These are phyloP conservation scores for Zygothrica quintamaculata DNA, from an alignment of 2,888 invertebrate genomes.

Conservation along the genomic window DNA sequence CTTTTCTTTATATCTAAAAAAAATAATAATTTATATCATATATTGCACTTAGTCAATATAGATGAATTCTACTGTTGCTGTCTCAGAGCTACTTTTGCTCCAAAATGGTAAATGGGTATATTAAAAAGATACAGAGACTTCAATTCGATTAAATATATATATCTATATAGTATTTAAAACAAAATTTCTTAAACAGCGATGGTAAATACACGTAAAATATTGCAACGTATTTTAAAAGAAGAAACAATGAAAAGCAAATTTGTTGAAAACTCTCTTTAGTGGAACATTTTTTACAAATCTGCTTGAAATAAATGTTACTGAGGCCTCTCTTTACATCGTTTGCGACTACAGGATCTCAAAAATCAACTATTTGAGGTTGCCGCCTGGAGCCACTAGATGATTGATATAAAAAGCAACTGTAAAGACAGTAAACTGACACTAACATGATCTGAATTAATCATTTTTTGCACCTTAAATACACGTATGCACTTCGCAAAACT, in stretches of 20 bases:
- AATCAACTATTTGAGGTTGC: slow-evolving; percentile 57
- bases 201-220: slow-evolving; percentile 80
- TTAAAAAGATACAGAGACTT: slow-evolving; percentile 64
- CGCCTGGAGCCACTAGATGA: slow-evolving; percentile 72
- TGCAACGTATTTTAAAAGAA: slow-evolving; percentile 40
- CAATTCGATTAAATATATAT: slow-evolving; percentile 18
- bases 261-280: slow-evolving; percentile 37
- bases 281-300: slow-evolving; percentile 57
- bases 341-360: slow-evolving; percentile 62
- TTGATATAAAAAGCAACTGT: slow-evolving; percentile 22
- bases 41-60: slow-evolving; percentile 25
- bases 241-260: slow-evolving; percentile 51
- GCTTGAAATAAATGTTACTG: slow-evolving; percentile 46
- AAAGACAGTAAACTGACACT: slow-evolving; percentile 39
- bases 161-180: slow-evolving; percentile 15
- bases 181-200: slow-evolving; percentile 66
- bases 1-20: slow-evolving; percentile 12
- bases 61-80: slow-evolving; percentile 61
- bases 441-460: slow-evolving; percentile 51
- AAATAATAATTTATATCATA: no score
- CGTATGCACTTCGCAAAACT: neutral
- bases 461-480: slow-evolving; percentile 18
- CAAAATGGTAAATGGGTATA: slow-evolving; percentile 48
- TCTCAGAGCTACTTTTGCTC: slow-evolving; percentile 30
- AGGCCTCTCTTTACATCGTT: slow-evolving; percentile 68